Evolutionary conservation across 1,140 invertebrate genomes (phyloP).

Genomic region (Drosophila rufa): DNA sequence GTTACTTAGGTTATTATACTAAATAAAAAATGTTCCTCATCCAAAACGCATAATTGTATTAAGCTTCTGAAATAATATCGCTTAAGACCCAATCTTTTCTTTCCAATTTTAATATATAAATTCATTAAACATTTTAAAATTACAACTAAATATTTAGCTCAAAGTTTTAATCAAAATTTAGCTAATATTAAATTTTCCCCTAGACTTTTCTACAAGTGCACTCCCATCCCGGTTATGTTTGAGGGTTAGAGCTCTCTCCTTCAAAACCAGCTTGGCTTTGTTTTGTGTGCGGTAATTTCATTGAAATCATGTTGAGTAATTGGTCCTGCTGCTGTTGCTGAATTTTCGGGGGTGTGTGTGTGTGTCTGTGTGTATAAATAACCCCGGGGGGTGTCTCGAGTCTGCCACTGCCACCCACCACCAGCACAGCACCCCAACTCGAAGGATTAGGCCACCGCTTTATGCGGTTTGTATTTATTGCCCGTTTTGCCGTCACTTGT

Average conservation of each 20-base stretch:
- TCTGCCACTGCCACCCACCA: slow-evolving; percentile 15
- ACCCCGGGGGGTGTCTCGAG: slow-evolving; percentile 60
- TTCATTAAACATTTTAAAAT: too few species aligned
- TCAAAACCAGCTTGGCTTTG: slow-evolving; percentile 41
- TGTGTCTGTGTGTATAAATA: slow-evolving; percentile 61
- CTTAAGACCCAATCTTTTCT: too few species aligned
- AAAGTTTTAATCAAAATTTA: background rate
- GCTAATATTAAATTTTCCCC: background rate
- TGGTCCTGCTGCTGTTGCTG: slow-evolving; percentile 59
- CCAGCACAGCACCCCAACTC: slow-evolving; percentile 8
- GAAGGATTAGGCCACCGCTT: slow-evolving; percentile 76
- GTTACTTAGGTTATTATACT: too few species aligned
- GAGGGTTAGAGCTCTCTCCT: slow-evolving; percentile 57
- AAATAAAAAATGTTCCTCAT: too few species aligned
- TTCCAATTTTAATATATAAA: too few species aligned
- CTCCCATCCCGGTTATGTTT: slow-evolving; percentile 13
- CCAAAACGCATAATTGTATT: too few species aligned
- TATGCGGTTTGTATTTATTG: slow-evolving; percentile 85
- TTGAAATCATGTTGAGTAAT: slow-evolving; percentile 85
- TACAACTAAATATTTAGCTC: too few species aligned
- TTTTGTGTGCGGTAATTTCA: slow-evolving; percentile 78
- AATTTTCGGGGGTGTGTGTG: slow-evolving; percentile 43
- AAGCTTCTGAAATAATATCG: too few species aligned
- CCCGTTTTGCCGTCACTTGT: slow-evolving; percentile 55
- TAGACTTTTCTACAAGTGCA: slow-evolving; percentile 2